Percentiles rank a stretch among this genome's conserved stretches.
Conservation (phyloP, 2,797 vertebrate species). For the Trematocara caparti region DNA sequence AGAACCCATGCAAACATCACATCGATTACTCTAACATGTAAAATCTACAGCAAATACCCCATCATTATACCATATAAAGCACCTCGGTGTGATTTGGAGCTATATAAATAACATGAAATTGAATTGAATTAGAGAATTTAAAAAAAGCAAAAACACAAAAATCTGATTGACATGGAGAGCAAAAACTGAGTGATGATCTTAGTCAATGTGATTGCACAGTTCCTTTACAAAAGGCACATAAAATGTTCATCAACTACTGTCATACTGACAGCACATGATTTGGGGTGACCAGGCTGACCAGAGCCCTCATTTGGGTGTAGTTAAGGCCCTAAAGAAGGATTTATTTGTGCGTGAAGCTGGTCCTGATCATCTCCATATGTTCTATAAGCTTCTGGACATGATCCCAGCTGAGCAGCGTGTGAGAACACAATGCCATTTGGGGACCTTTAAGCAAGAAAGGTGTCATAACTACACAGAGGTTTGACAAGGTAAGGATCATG, state of each 20-base stretch:
- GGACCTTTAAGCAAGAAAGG: not conserved
- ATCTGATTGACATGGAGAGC: not conserved
- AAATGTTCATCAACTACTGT: conserved; percentile 23
- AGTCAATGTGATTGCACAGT: not conserved
- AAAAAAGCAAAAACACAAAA: not conserved
- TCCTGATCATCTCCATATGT: conserved; percentile 70
- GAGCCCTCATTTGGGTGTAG: conserved; percentile 46
- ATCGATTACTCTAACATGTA: not conserved
- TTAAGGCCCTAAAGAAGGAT: conserved; percentile 31
- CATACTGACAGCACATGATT: conserved; percentile 48
- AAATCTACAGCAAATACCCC: not conserved
- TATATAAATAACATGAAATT: not conserved
- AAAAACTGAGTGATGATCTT: not conserved
- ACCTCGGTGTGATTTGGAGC: not conserved
- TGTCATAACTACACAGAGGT: not conserved
- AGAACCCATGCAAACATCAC: not conserved
- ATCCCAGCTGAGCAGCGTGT: conserved; percentile 20
- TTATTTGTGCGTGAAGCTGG: conserved; percentile 24
- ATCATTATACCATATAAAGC: not conserved
- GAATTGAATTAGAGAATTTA: not conserved
- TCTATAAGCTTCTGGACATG: conserved; percentile 32
- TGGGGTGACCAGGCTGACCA: conserved; percentile 42
- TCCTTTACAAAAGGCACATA: not conserved
- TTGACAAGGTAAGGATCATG: not conserved
- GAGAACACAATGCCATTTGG: not conserved